These are phyloP conservation scores for Notothenia rossii DNA, from an alignment of 2,113 vertebrate genomes.

Conservation along the genomic window DNA sequence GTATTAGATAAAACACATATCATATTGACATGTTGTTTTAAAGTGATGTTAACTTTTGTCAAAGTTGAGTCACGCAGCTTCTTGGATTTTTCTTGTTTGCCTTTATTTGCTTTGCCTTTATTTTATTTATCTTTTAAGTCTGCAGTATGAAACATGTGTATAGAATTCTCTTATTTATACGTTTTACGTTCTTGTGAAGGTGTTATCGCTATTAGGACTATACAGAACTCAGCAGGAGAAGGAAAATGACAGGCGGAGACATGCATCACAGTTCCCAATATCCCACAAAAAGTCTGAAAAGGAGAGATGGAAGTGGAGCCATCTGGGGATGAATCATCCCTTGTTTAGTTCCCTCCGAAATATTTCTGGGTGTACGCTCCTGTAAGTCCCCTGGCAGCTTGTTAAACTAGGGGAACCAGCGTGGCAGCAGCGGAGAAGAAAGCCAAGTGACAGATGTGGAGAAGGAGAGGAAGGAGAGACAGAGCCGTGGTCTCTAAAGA, in stretches of 20 bases:
- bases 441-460: conserved; percentile 65
- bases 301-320: conserved; percentile 49
- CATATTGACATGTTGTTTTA: no score
- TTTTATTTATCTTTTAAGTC: background rate
- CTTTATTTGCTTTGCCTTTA: no score
- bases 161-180: background rate
- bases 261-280: conserved; percentile 10
- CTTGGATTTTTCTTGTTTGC: no score
- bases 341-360: conserved; percentile 63
- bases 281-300: conserved; percentile 8
- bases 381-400: conserved; percentile 72
- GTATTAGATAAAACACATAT: no score
- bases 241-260: conserved; percentile 27
- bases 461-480: conserved; percentile 48
- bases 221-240: conserved; percentile 8
- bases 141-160: background rate
- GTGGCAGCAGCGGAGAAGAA: conserved; percentile 34
- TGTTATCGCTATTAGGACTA: background rate
- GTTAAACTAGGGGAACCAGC: conserved; percentile 70
- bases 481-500: conserved; percentile 57
- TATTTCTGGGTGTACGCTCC: conserved; percentile 66
- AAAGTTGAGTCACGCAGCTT: no score
- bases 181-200: background rate
- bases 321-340: conserved; percentile 71
- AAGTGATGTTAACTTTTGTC: no score